phyloP scores from a whole-genome alignment of 2,113 vertebrate genomes.

The Cyphomyrus discorhynchus region DNA sequence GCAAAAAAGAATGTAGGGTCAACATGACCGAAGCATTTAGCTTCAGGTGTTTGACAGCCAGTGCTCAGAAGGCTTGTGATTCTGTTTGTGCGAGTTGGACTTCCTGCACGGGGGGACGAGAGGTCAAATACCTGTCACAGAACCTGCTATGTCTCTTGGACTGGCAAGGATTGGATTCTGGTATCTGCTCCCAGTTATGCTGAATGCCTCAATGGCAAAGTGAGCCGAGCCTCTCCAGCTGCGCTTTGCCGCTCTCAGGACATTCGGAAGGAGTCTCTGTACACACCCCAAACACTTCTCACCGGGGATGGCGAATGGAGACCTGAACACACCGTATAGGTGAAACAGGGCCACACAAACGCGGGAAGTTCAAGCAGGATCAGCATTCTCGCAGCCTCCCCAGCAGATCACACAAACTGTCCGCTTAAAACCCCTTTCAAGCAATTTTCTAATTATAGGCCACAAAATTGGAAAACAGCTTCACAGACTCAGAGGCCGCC shows the following conservation, averaged over 20 bases:
- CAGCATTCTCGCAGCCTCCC: neutral
- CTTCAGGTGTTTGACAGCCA: neutral
- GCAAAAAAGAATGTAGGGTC: neutral
- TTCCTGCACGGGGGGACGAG: neutral
- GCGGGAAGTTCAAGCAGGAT: slow-evolving; percentile 6
- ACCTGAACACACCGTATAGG: neutral
- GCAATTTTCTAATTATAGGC: slow-evolving; percentile 50
- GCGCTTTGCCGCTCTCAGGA: neutral
- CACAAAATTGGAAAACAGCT: slow-evolving; percentile 54
- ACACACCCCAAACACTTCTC: neutral
- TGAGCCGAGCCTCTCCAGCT: neutral
- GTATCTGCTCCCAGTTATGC: neutral
- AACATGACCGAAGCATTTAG: neutral
- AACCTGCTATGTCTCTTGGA: neutral
- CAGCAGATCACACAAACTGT: slow-evolving; percentile 1
- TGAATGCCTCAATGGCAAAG: neutral
- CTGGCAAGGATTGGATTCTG: neutral
- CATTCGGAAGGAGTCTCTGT: neutral
- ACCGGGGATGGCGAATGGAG: neutral
- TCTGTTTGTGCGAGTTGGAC: neutral
- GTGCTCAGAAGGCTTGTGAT: neutral
- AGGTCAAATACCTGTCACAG: neutral
- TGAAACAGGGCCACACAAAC: neutral
- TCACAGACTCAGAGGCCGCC: slow-evolving; percentile 42
- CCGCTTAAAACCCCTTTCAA: neutral